Conservation (phyloP, 2,113 vertebrate genomes). For the Coregonus clupeaformis region DNA sequence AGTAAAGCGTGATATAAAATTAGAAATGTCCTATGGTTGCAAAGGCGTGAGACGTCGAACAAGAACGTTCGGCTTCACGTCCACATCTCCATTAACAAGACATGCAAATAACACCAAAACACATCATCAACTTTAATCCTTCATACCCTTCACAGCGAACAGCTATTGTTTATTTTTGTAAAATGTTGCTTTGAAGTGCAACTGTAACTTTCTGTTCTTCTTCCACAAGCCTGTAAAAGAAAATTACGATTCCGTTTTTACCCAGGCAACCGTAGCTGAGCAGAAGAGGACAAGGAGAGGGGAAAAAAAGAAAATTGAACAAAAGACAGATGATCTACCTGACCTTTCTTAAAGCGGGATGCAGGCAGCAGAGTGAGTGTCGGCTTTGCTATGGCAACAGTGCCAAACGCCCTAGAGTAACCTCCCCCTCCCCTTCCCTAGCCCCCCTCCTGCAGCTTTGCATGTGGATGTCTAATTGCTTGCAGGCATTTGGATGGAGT, state of each 20-base stretch:
- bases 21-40: background rate
- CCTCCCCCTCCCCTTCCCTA: constrained; percentile 59
- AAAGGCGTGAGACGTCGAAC: background rate
- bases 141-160: background rate
- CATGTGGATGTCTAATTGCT: constrained; percentile 70
- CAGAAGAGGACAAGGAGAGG: constrained; percentile 30
- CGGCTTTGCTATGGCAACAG: constrained; percentile 73
- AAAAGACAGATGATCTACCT: constrained; percentile 66
- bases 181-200: background rate
- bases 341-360: constrained; percentile 68
- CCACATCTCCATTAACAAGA: too few relatives aligned
- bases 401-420: constrained; percentile 76
- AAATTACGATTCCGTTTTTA: background rate
- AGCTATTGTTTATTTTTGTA: constrained; percentile 16
- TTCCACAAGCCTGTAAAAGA: background rate
- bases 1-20: background rate
- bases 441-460: constrained; percentile 54
- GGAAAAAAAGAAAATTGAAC: constrained; percentile 29
- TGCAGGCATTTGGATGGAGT: constrained; percentile 70
- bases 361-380: too few relatives aligned
- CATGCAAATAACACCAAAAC: background rate
- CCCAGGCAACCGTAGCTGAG: constrained; percentile 21
- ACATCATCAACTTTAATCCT: background rate
- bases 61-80: background rate
- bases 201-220: background rate